These are phyloP conservation scores for Sesamia nonagrioides DNA, from an alignment of 1,140 invertebrate species.

Conservation along the genomic window DNA sequence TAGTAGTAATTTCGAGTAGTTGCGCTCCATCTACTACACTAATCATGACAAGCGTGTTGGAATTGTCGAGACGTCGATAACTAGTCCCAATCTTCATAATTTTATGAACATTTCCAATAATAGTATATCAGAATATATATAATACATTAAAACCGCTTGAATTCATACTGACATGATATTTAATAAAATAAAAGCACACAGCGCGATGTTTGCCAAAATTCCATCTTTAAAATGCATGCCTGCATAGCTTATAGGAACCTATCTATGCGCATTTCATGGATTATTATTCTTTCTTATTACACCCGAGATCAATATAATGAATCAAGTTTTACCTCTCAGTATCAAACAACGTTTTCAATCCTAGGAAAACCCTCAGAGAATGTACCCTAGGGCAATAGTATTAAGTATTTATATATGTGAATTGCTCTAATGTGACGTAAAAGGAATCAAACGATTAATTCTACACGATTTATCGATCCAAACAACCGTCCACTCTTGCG, in stretches of 20 bases:
- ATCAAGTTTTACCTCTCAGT: slow-evolving; percentile 17
- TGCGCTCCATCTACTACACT: neutral
- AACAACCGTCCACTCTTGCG: slow-evolving; percentile 21
- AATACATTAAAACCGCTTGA: no score
- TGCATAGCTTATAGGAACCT: no score
- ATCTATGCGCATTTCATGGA: neutral
- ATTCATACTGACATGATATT: neutral
- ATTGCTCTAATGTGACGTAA: slow-evolving; percentile 21
- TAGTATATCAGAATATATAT: no score
- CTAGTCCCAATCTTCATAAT: neutral
- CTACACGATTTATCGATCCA: slow-evolving; percentile 23
- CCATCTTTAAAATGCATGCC: no score
- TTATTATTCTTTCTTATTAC: neutral
- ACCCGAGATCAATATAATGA: neutral
- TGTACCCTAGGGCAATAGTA: slow-evolving; percentile 4
- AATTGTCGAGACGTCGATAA: neutral
- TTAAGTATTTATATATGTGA: slow-evolving; percentile 18
- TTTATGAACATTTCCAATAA: neutral
- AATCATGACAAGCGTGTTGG: neutral
- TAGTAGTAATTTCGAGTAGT: no score
- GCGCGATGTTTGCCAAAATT: no score
- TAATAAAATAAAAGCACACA: neutral
- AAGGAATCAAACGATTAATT: slow-evolving; percentile 35
- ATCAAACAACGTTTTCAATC: neutral
- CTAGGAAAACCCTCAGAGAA: slow-evolving; percentile 11